Conservation (phyloP, 2,888 invertebrate species). For the Patella ulyssiponensis region DNA sequence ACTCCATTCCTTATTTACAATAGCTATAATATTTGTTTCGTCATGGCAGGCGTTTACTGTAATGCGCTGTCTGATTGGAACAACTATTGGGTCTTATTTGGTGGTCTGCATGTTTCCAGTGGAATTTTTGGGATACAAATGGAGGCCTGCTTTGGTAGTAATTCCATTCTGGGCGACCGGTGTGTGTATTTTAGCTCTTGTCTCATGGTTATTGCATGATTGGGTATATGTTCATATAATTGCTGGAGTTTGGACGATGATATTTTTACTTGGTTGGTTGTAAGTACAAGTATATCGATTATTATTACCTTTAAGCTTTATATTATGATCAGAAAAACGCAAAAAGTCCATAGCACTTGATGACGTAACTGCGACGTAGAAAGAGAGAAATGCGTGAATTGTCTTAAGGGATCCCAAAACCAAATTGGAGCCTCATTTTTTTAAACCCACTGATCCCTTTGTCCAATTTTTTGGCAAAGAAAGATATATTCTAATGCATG, state of each 20-base stretch:
- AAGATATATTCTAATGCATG: no score
- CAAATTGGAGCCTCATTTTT: no score
- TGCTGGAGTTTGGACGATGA: constrained; percentile 30
- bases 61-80: constrained; percentile 45
- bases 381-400: no score
- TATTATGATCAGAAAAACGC: no score
- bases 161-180: constrained; percentile 45
- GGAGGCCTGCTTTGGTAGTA: constrained; percentile 32
- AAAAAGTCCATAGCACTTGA: no score
- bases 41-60: constrained; percentile 53
- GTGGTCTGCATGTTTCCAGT: constrained; percentile 32
- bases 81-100: constrained; percentile 28
- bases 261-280: constrained; percentile 44
- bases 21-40: constrained; percentile 41
- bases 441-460: no score
- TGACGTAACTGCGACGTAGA: no score
- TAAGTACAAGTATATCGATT: constrained; percentile 31
- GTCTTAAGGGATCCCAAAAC: no score
- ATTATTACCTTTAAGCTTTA: no score
- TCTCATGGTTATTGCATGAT: constrained; percentile 43
- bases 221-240: constrained; percentile 50
- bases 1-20: constrained; percentile 31
- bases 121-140: constrained; percentile 46
- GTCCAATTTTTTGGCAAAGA: no score
- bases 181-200: constrained; percentile 38